Conservation (phyloP, 2,113 vertebrate genomes). For the Paraplagusia blochii region DNA sequence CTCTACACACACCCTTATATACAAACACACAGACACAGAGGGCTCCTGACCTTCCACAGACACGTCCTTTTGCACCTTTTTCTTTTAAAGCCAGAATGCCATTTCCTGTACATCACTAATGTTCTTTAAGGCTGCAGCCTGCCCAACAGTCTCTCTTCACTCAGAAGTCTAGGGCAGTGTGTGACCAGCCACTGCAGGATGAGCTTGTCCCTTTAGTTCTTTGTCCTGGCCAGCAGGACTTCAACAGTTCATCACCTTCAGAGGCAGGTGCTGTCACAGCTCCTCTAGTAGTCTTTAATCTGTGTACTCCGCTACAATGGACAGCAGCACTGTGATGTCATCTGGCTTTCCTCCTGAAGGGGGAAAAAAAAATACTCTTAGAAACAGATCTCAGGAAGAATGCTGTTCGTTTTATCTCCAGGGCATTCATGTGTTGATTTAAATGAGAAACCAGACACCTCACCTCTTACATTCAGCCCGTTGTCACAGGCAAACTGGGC, state of each 20-base stretch:
- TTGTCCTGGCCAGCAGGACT: constrained; percentile 91
- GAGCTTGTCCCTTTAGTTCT: constrained; percentile 46
- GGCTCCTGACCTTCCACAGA: too few species aligned
- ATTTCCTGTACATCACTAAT: too few species aligned
- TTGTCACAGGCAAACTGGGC: constrained; percentile 98
- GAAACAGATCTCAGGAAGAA: too few species aligned
- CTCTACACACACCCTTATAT: too few species aligned
- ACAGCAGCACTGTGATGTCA: constrained; percentile 98
- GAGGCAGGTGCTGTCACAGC: constrained; percentile 21
- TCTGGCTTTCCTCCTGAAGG: constrained; percentile 94
- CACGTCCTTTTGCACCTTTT: too few species aligned
- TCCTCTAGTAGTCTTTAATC: constrained; percentile 73
- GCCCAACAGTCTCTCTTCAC: constrained; percentile 1
- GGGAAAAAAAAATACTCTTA: background rate
- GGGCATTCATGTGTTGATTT: background rate
- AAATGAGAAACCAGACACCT: constrained; percentile 18
- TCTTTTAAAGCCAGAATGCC: too few species aligned
- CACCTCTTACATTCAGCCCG: constrained; percentile 96
- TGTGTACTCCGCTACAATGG: constrained; percentile 97
- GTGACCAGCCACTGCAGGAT: constrained; percentile 31
- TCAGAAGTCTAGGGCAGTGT: constrained; percentile 10
- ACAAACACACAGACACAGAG: too few species aligned
- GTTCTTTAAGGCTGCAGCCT: constrained; percentile 7
- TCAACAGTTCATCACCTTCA: constrained; percentile 48
- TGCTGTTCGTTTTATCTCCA: too few species aligned